These are phyloP conservation scores for Aphidius colemani DNA, from an alignment of 2,888 invertebrate genomes.

Conservation along the genomic window DNA sequence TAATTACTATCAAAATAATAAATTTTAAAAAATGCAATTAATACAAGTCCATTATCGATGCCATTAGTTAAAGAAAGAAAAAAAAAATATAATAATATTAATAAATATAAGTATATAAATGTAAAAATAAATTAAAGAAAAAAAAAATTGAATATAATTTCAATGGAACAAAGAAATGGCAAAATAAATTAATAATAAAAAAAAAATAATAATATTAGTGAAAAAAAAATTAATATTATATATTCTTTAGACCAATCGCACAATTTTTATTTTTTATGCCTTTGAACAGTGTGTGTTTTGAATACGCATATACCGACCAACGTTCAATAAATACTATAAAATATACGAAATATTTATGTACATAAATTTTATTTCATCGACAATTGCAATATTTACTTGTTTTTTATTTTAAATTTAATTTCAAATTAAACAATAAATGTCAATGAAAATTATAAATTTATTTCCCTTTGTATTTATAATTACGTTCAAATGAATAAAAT, in stretches of 20 bases:
- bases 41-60: constrained; percentile 35
- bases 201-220: constrained; percentile 2
- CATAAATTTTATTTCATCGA: constrained; percentile 1
- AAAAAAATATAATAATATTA: constrained; percentile 24
- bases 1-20: constrained; percentile 10
- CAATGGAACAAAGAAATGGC: constrained; percentile 10
- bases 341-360: constrained; percentile 12
- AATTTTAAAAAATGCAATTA: constrained; percentile 29
- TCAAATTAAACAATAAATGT: background rate
- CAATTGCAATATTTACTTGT: constrained; percentile 4
- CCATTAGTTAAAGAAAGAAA: constrained; percentile 31
- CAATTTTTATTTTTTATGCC: constrained; percentile 18
- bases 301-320: constrained; percentile 7
- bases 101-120: constrained; percentile 25
- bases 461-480: no score
- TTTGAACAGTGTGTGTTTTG: constrained; percentile 1
- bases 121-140: background rate
- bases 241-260: constrained; percentile 22
- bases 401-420: constrained; percentile 1
- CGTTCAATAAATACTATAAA: background rate
- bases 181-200: background rate
- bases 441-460: no score
- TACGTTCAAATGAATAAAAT: no score
- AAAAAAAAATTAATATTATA: constrained; percentile 5
- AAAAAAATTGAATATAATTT: constrained; percentile 5